Evolutionary conservation across 2,888 invertebrate species (phyloP).

Genomic region (Drosophila limbata): DNA sequence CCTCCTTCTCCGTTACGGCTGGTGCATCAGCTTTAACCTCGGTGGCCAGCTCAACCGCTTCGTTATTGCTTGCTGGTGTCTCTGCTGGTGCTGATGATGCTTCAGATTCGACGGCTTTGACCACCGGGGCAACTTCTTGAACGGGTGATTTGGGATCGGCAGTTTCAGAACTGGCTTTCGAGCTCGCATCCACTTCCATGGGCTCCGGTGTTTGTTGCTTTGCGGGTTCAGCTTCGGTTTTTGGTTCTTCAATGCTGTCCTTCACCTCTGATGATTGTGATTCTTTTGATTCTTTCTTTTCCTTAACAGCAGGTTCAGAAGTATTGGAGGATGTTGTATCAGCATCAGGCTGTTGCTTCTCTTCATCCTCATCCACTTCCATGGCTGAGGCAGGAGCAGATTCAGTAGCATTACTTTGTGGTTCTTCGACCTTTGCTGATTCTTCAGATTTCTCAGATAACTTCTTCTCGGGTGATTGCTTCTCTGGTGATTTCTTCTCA

Average conservation of each 20-base stretch:
- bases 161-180: slow-evolving; percentile 56
- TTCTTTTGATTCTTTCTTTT: slow-evolving; percentile 33
- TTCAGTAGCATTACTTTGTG: slow-evolving; percentile 41
- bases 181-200: slow-evolving; percentile 83
- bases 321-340: slow-evolving; percentile 31
- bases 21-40: slow-evolving; percentile 49
- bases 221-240: slow-evolving; percentile 38
- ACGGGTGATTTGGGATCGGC: slow-evolving; percentile 27
- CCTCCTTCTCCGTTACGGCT: slow-evolving; percentile 28
- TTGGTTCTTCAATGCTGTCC: slow-evolving; percentile 37
- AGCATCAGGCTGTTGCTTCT: slow-evolving; percentile 19
- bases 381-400: slow-evolving; percentile 47
- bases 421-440: slow-evolving; percentile 46
- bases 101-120: slow-evolving; percentile 18
- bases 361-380: slow-evolving; percentile 58
- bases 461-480: slow-evolving; percentile 31
- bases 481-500: slow-evolving; percentile 24
- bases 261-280: slow-evolving; percentile 20
- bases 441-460: slow-evolving; percentile 47
- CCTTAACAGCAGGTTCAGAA: slow-evolving; percentile 33
- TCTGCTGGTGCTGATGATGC: slow-evolving; percentile 10
- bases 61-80: slow-evolving; percentile 44
- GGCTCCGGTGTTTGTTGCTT: slow-evolving; percentile 79
- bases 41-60: slow-evolving; percentile 39
- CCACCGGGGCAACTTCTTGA: slow-evolving; percentile 31